Conservation (phyloP, 2,888 invertebrate species). For the Campopleginae sp. region DNA sequence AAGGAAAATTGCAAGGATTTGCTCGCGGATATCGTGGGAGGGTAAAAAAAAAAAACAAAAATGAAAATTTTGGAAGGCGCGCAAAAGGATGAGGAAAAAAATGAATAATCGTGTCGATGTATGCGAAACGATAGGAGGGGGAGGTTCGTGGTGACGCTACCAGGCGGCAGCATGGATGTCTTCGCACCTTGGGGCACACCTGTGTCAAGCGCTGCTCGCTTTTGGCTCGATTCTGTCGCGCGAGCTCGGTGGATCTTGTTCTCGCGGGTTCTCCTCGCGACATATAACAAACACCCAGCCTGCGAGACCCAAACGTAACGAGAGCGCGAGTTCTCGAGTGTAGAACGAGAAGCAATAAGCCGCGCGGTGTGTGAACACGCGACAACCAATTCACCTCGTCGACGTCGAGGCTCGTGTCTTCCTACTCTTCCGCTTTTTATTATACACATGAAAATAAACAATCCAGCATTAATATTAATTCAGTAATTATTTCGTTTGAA, state of each 20-base stretch:
- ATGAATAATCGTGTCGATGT: background rate
- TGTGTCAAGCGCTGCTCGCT: conserved; percentile 80
- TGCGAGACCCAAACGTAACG: conserved; percentile 28
- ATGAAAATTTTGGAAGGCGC: background rate
- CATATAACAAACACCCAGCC: conserved; percentile 57
- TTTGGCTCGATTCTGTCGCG: conserved; percentile 72
- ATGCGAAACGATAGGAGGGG: conserved; percentile 11
- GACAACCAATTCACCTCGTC: conserved; percentile 29
- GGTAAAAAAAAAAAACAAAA: background rate
- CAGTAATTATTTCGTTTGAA: background rate
- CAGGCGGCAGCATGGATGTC: conserved; percentile 77
- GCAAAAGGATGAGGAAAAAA: background rate
- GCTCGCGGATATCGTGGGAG: background rate
- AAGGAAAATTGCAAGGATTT: background rate
- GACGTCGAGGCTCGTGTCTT: conserved; percentile 40
- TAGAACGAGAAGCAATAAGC: conserved; percentile 16
- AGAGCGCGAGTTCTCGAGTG: conserved; percentile 33
- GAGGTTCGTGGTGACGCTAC: conserved; percentile 75
- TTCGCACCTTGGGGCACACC: conserved; percentile 77
- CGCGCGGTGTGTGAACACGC: conserved; percentile 28
- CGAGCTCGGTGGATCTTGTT: conserved; percentile 72
- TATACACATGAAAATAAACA: background rate
- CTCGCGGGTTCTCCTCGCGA: conserved; percentile 65
- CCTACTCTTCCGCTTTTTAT: conserved; percentile 8
- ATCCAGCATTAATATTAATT: background rate